Base-by-base conservation (phyloP, 2,797 vertebrate species). In the Rhynchotus rufescens region DNA sequence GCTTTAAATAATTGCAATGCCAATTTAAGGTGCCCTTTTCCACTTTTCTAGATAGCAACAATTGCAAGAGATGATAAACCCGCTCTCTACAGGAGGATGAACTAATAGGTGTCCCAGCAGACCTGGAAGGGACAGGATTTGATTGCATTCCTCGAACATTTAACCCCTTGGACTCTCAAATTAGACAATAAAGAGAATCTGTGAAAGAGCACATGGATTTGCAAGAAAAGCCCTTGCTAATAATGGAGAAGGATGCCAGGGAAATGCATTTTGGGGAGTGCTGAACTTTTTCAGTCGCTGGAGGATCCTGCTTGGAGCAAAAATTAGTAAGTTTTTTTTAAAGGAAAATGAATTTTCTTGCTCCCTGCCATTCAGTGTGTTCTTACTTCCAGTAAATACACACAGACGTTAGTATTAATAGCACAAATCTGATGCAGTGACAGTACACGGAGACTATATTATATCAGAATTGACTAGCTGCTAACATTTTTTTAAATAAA, bases 91-190 rank as follows among this genome's bases (percentile, higher is more conserved):
- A 69, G 93, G 91, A 88, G 69, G 75, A 51, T 90, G 75, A 91
- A 92, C 96, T 96, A 96, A 92, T 95, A 86, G 87, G 77, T 96
- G 77, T 86, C 87, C 67, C 71, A 15, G 74, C 72, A 77, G 74
- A 60, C 67, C 87, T 88, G 71, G 66, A 88, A 93, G 91, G 91
- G 72, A 74, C 80, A 89, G 88, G 74, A 60, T 82, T 95, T 89
- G 89, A 92, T 90, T 89, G 88, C 38, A 11, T 95, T 94, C 68
- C 61, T 95, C 3, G 3, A 92, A 78, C 2, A 8, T 47, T 9
- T 20, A 65, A 69, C 78, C 86, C 77, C 36, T 40, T 64, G 78
- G 62, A 79, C 79, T 87, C 47, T 88, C 60, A 78, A 90, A 91
- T 69, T 74, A 74, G 62, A 42, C n/a, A 79, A 60, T 59, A 67